These are phyloP conservation scores for Aulostomus chinensis DNA, from an alignment of 2,797 vertebrate species.

Conservation along the genomic window DNA sequence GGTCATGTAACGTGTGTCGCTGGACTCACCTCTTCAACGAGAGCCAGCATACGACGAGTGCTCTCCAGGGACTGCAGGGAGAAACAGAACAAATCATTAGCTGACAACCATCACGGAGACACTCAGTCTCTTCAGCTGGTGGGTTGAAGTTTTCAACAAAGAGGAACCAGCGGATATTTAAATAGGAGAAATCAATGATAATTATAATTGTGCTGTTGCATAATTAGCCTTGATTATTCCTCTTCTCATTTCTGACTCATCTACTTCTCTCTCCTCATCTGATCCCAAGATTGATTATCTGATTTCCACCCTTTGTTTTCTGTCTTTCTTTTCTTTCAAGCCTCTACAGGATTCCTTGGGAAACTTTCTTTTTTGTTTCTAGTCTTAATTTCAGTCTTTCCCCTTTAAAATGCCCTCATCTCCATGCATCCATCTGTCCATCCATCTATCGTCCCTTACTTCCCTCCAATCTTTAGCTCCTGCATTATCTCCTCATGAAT, in stretches of 20 bases:
- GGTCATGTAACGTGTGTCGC: conserved; percentile 8
- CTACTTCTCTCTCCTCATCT: neutral
- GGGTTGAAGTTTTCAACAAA: too few relatives aligned
- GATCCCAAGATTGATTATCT: too few relatives aligned
- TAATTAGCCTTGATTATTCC: conserved; percentile 22
- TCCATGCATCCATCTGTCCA: conserved; percentile 6
- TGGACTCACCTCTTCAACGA: conserved; percentile 90
- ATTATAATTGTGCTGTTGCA: too few relatives aligned
- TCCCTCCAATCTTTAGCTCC: conserved; percentile 36
- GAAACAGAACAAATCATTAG: conserved; percentile 32
- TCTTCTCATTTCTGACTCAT: neutral
- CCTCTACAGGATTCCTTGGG: too few relatives aligned
- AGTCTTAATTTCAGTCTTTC: conserved; percentile 22
- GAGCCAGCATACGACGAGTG: conserved; percentile 97
- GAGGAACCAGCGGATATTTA: too few relatives aligned
- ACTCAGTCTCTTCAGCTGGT: too few relatives aligned
- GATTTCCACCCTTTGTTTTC: conserved; percentile 19
- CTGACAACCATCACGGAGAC: neutral
- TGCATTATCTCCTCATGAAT: conserved; percentile 76
- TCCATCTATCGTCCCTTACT: conserved; percentile 13
- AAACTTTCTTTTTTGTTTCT: too few relatives aligned
- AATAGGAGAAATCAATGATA: too few relatives aligned
- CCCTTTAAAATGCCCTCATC: conserved; percentile 26
- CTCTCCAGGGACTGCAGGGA: conserved; percentile 93
- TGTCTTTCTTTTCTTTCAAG: too few relatives aligned